Base-by-base conservation (phyloP, 2,888 invertebrate genomes). In the Himalopsyche kuldschensis region DNA sequence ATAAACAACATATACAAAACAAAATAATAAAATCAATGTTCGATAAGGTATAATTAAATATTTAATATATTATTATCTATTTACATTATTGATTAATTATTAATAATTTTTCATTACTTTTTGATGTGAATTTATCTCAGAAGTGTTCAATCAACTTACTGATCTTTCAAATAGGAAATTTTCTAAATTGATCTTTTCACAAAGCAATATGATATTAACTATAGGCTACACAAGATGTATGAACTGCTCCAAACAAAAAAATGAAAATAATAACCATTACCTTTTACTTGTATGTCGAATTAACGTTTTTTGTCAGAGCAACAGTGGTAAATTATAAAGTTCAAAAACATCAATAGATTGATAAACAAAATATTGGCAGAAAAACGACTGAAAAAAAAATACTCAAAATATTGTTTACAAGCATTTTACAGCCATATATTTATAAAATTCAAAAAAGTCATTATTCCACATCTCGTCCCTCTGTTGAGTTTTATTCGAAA, bases 1-100 rank as follows among this genome's bases (percentile, higher is more conserved):
- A 83, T 83, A 78, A 83, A 48, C 83, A 83, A 83, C 83, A 80
- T 80, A 80, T 80, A 78, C 79, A 76, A 27, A 82, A 82, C 48
- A 78, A 80, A 63, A 83, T 69, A 69, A 47, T 46, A 78, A 78
- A 46, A 46, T 46, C 24, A 41, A 78, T 78, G 24, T 41, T 41
- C 2, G 41, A 55, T 55, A 55, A 20, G 55, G 24, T 55, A 55
- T 20, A 55, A 55, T 55, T 27, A 69, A 69, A 69, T 27, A 69
- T 69, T 69, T 69, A 30, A 69, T 69, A 69, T 69, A 69, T 69
- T 69, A 69, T 69, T 69, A 69, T 69, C 69, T 69, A 69, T 69
- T 69, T 69, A 69, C 69, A 69, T 11, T 69, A 30, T 30, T 69
- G 27, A 69, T 69, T 30, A 27, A 69, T 6, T 24, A n/a, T n/a